phyloP scores from a whole-genome alignment of 2,797 vertebrate genomes.

The Falco peregrinus region DNA sequence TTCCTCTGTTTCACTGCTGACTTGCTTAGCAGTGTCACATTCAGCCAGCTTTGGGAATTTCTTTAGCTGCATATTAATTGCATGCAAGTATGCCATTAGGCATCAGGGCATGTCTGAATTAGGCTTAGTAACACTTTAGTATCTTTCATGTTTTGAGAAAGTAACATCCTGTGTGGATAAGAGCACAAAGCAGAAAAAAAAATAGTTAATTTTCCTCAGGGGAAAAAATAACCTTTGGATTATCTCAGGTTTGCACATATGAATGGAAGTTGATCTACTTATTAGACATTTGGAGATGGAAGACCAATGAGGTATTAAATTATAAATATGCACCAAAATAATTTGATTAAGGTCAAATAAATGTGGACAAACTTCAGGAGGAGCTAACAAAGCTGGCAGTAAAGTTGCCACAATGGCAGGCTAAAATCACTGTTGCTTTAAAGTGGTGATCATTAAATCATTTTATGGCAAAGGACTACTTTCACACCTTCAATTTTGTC shows the following conservation, averaged over 20 bases:
- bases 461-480: background rate
- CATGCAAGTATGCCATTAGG: background rate
- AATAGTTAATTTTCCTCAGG: background rate
- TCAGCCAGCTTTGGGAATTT: slow-evolving; percentile 41
- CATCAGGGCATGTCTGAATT: background rate
- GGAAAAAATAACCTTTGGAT: background rate
- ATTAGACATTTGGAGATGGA: background rate
- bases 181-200: background rate
- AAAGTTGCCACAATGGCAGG: background rate
- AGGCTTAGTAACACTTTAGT: background rate
- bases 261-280: background rate
- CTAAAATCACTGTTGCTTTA: background rate
- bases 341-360: background rate
- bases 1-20: slow-evolving; percentile 53
- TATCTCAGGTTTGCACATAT: background rate
- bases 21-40: slow-evolving; percentile 28
- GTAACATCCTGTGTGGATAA: background rate
- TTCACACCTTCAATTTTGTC: background rate
- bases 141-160: slow-evolving; percentile 24
- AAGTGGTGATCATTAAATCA: background rate
- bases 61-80: slow-evolving; percentile 54
- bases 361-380: background rate
- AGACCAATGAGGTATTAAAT: background rate
- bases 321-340: background rate
- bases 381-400: background rate